These are phyloP conservation scores for Trematocara variabile DNA, from an alignment of 2,113 vertebrate species.

Conservation along the genomic window DNA sequence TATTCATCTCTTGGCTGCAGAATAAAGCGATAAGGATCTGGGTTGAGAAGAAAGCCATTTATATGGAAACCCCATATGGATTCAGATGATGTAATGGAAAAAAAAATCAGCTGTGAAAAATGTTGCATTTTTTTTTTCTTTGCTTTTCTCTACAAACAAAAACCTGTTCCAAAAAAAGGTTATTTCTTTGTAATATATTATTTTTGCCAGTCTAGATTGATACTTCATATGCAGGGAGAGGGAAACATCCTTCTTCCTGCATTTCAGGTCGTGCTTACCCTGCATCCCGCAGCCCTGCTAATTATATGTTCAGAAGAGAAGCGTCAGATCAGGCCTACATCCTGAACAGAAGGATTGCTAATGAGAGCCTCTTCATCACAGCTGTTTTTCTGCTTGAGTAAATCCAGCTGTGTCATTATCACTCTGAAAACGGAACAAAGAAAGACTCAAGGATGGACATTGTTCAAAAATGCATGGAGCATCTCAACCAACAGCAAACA, in stretches of 20 bases:
- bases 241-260: background rate
- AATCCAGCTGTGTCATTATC: constrained; percentile 4
- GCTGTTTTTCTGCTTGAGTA: constrained; percentile 9
- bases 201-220: background rate
- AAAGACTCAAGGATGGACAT: background rate
- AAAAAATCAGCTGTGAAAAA: background rate
- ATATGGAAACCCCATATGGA: constrained; percentile 49
- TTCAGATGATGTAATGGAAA: constrained; percentile 3
- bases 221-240: background rate
- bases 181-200: background rate
- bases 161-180: background rate
- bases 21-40: constrained; percentile 32
- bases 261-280: background rate
- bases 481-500: background rate
- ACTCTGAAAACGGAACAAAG: background rate
- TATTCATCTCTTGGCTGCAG: constrained; percentile 37
- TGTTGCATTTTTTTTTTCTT: background rate
- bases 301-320: background rate
- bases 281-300: background rate
- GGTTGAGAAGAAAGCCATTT: constrained; percentile 32
- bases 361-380: constrained; percentile 33
- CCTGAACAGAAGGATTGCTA: background rate
- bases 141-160: background rate
- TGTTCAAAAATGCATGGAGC: background rate
- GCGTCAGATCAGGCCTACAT: background rate